Base-by-base conservation (phyloP, 1,140 invertebrate genomes). In the Linepithema humile region DNA sequence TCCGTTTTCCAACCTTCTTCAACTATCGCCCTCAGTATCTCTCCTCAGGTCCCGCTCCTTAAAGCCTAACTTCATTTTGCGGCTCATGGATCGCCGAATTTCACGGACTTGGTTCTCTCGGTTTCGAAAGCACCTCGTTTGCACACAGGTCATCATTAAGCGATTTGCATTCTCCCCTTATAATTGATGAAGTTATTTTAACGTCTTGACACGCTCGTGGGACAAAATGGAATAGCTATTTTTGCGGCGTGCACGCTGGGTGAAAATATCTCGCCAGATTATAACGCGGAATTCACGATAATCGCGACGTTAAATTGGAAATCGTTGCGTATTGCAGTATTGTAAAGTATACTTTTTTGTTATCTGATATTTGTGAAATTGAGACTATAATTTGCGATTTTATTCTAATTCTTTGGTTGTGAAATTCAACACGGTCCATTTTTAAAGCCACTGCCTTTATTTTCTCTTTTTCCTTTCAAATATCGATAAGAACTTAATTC, bases 61-160 rank as follows among this genome's bases (percentile, higher is more conserved):
- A 10, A 89, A 82, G 85, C 90, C 87, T 83, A 85, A 85, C 89
- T 93, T 93, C 92, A 94, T 94, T 94, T 94, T 93, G 92, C 92
- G 93, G 92, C 91, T 93, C 92, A 94, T 94, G 86, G 90, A 91
- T 90, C 90, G 89, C 90, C 91, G 88, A 93, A 93, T 93, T 91
- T 91, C 88, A 89, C 85, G 83, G 85, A 85, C 73, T 83, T 89
- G 84, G 15, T 20, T 35, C 45, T 43, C 32, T 59, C 57, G 35
- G 35, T 50, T 48, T 55, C 53, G 43, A 83, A 65, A 43, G 35
- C n/a, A 57, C 17, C 20, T 60, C 35, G 23, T n/a, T 43, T 17
- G 38, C 35, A 35, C 45, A 78, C 45, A 23, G 3, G 3, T 69
- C 26, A 69, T 80, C 50, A 80, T 70, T 70, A 69, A 80, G 35